Conservation (phyloP, 92 coral and sea anemone genomes). For the Pocillopora meandrina region DNA sequence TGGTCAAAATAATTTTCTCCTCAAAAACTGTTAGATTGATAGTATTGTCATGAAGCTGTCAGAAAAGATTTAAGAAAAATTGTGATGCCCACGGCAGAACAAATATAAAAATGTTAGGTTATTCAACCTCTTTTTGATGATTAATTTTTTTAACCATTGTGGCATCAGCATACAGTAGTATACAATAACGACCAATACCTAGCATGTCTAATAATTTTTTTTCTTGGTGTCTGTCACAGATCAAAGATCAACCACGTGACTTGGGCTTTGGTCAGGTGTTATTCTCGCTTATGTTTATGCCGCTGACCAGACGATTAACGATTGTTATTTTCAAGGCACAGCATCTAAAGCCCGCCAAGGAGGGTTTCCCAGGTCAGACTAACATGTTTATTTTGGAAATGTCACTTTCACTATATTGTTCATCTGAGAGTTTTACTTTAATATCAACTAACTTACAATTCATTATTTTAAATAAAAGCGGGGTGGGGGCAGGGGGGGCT, state of each 20-base stretch:
- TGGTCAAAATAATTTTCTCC: no score
- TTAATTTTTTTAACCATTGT: no score
- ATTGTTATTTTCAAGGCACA: conserved; percentile 93
- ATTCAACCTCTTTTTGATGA: no score
- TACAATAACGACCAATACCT: not conserved
- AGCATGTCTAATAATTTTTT: not conserved
- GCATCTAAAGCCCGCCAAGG: conserved; percentile 78
- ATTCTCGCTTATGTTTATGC: conserved; percentile 94
- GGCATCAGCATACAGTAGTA: no score
- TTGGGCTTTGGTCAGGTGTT: conserved; percentile 87
- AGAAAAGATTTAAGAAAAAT: no score
- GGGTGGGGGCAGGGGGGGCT: no score
- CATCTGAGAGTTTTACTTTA: not conserved
- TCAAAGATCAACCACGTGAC: conserved; percentile 82
- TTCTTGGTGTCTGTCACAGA: conserved; percentile 40
- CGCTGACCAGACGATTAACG: conserved; percentile 94
- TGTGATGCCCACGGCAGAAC: no score
- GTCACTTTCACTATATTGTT: not conserved
- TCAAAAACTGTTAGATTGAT: no score
- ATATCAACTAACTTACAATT: no score
- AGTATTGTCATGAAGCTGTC: no score
- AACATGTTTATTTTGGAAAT: not conserved
- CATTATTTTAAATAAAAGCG: no score
- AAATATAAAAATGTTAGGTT: no score
- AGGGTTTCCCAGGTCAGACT: conserved; percentile 89